Conservation (phyloP, 1,140 invertebrate genomes). For the Hermatobates lingyangjiaoensis region DNA sequence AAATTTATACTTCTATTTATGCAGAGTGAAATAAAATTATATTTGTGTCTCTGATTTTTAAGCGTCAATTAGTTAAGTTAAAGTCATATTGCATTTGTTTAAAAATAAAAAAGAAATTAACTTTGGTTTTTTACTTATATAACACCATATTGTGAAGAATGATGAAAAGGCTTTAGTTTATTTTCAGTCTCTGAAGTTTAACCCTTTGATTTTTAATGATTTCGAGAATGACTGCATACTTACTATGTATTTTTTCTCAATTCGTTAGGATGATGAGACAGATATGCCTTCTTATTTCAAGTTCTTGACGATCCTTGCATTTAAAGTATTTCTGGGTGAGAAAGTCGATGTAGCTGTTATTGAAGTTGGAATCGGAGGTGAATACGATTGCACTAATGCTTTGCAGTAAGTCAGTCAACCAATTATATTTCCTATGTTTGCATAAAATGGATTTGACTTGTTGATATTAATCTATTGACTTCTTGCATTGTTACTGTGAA, state of each 20-base stretch:
- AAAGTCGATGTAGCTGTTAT: conserved; percentile 83
- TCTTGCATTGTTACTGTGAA: not conserved
- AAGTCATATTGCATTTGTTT: no score
- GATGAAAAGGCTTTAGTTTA: no score
- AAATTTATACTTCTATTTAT: no score
- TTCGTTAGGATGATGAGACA: conserved; percentile 30
- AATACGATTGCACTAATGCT: conserved; percentile 87
- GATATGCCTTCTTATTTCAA: conserved; percentile 90
- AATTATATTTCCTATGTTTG: not conserved
- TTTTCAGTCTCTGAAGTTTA: no score
- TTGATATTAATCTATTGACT: not conserved
- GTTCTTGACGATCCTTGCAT: conserved; percentile 81
- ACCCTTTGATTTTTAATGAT: no score
- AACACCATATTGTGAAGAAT: no score
- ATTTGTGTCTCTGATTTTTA: no score
- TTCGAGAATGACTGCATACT: no score
- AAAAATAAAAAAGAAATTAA: no score
- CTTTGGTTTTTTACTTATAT: not conserved
- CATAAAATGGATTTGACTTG: not conserved
- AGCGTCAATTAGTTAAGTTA: no score
- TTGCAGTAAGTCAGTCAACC: conserved; percentile 35
- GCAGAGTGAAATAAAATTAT: no score
- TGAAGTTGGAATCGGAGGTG: conserved; percentile 95
- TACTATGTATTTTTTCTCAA: no score
- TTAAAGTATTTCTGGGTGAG: conserved; percentile 71